Evolutionary conservation across 2,888 invertebrate species (phyloP).

Genomic region (Nephrotoma guestfalica): DNA sequence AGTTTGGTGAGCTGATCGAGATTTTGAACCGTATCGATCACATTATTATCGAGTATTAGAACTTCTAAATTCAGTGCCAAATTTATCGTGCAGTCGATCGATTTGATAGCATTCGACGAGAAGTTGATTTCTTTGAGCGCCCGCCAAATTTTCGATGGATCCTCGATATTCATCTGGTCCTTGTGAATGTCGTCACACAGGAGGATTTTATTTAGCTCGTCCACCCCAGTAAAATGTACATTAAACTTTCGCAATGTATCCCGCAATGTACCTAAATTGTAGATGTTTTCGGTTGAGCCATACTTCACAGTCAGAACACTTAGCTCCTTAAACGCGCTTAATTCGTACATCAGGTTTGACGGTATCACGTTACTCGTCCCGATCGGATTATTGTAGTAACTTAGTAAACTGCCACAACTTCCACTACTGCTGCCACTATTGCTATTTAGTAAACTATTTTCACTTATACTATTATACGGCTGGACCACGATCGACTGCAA

Average conservation of each 20-base stretch:
- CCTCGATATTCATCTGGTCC: conserved; percentile 26
- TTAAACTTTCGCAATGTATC: conserved; percentile 33
- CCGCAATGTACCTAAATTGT: conserved; percentile 35
- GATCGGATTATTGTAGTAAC: conserved; percentile 26
- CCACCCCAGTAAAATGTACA: conserved; percentile 28
- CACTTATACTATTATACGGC: not conserved
- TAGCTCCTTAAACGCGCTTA: conserved; percentile 71
- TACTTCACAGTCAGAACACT: conserved; percentile 52
- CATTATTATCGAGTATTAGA: conserved; percentile 64
- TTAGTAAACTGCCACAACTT: not conserved
- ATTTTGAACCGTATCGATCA: conserved; percentile 55
- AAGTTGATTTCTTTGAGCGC: conserved; percentile 50
- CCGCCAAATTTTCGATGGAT: conserved; percentile 39
- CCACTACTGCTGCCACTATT: conserved; percentile 23
- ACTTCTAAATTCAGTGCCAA: conserved; percentile 56
- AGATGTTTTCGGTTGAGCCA: conserved; percentile 52
- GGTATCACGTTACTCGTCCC: conserved; percentile 75
- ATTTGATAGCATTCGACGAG: conserved; percentile 47
- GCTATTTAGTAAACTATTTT: conserved; percentile 34
- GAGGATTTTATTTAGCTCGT: conserved; percentile 55
- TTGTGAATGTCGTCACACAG: conserved; percentile 77
- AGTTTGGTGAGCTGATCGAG: conserved; percentile 66
- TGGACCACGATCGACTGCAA: conserved; percentile 37
- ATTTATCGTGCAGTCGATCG: conserved; percentile 68
- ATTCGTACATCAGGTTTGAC: conserved; percentile 62